phyloP scores from a whole-genome alignment of 2,888 invertebrate species.

The Eupithecia insigniata region DNA sequence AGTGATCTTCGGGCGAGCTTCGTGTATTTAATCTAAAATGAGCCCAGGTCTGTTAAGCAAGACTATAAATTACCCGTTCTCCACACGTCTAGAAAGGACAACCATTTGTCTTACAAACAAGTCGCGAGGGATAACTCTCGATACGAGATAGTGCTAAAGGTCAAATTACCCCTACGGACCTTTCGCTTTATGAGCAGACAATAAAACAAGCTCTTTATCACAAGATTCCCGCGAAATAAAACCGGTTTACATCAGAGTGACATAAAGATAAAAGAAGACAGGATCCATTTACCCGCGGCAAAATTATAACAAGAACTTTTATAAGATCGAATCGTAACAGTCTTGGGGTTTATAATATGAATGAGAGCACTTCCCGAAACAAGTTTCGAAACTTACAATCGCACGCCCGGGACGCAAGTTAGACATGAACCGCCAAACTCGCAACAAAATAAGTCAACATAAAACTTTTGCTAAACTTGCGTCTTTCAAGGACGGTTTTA shows the following conservation, averaged over 20 bases:
- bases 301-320: constrained; percentile 61
- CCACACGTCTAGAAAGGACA: constrained; percentile 47
- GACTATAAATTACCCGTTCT: constrained; percentile 48
- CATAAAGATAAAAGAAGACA: constrained; percentile 47
- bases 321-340: constrained; percentile 53
- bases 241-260: constrained; percentile 50
- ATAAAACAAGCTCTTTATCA: constrained; percentile 68
- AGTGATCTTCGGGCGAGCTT: constrained; percentile 18
- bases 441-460: constrained; percentile 57
- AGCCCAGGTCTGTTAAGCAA: constrained; percentile 32
- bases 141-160: constrained; percentile 64
- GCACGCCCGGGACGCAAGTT: constrained; percentile 50
- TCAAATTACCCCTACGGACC: constrained; percentile 65
- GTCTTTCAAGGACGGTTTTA: constrained; percentile 76
- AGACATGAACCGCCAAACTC: constrained; percentile 54
- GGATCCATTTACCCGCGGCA: constrained; percentile 55
- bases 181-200: constrained; percentile 62
- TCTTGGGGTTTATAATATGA: constrained; percentile 43
- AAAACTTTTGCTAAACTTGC: constrained; percentile 65
- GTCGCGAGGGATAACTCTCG: constrained; percentile 56
- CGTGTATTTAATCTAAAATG: constrained; percentile 16
- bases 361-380: constrained; percentile 58
- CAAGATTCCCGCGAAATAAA: constrained; percentile 62
- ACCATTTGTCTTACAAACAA: constrained; percentile 58
- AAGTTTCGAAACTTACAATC: constrained; percentile 71